A percentile compares a stretch with the other conserved stretches of the same genome.
phyloP scores from a whole-genome alignment of 2,113 vertebrate species.

The Chaetodon trifascialis region DNA sequence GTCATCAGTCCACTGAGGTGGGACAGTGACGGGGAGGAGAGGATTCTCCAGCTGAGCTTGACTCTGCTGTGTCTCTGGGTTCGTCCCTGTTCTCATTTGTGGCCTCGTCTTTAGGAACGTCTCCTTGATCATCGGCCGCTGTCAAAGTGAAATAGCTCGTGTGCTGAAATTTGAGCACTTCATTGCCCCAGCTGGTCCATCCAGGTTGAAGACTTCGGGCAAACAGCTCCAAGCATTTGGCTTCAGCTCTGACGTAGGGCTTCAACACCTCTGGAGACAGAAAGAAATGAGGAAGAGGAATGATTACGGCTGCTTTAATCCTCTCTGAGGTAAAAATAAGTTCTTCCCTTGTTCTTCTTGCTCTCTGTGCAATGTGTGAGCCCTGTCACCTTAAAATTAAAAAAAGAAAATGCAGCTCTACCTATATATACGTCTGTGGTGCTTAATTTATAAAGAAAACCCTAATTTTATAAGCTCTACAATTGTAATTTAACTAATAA shows the following conservation, averaged over 20 bases:
- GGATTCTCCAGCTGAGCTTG: background rate
- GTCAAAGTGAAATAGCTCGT: slow-evolving; percentile 85
- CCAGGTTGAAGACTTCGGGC: slow-evolving; percentile 93
- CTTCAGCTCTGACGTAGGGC: slow-evolving; percentile 85
- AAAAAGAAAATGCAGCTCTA: too few species aligned
- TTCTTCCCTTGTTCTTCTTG: too few species aligned
- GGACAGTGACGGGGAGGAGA: background rate
- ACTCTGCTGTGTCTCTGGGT: background rate
- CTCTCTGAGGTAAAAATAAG: too few species aligned
- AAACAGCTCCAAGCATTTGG: slow-evolving; percentile 92
- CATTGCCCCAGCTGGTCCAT: slow-evolving; percentile 99
- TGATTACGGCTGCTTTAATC: background rate
- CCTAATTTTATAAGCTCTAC: too few species aligned
- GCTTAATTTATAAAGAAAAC: too few species aligned
- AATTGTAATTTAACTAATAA: too few species aligned
- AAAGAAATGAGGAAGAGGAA: slow-evolving; percentile 54
- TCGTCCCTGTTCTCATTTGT: background rate
- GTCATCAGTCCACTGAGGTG: slow-evolving; percentile 1
- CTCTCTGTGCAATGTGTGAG: too few species aligned
- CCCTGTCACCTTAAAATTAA: too few species aligned
- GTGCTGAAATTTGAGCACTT: slow-evolving; percentile 96
- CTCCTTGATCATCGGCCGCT: slow-evolving; percentile 23
- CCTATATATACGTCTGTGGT: too few species aligned
- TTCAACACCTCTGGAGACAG: slow-evolving; percentile 87
- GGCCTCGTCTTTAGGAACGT: background rate